These are phyloP conservation scores for Myotis davidii DNA, from an alignment of 2,113 vertebrate genomes.

Conservation along the genomic window DNA sequence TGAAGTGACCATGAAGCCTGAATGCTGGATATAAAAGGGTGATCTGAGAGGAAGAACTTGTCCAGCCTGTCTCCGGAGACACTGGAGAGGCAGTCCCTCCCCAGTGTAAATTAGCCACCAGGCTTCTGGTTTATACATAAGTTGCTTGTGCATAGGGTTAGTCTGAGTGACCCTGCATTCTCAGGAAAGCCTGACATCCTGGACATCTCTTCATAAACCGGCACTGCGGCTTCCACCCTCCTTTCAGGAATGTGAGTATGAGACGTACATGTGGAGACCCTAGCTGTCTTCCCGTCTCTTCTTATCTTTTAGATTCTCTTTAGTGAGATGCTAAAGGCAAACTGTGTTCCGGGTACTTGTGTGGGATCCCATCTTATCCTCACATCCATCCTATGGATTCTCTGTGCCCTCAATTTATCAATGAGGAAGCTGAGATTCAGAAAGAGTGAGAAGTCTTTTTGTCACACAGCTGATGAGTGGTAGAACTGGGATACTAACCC, in stretches of 20 bases:
- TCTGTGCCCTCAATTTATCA: background rate
- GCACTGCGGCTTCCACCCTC: background rate
- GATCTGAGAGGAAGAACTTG: background rate
- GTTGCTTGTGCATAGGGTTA: background rate
- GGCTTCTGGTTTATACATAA: background rate
- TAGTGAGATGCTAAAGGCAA: background rate
- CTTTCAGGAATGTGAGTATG: background rate
- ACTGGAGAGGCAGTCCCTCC: background rate
- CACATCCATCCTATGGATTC: background rate
- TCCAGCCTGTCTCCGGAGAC: background rate
- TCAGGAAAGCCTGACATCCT: background rate
- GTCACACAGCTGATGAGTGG: background rate
- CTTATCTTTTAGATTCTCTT: background rate
- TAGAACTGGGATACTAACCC: background rate
- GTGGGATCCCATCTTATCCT: background rate
- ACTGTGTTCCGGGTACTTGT: background rate
- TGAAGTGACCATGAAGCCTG: background rate
- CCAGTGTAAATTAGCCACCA: background rate
- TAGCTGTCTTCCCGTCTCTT: background rate
- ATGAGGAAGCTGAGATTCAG: background rate
- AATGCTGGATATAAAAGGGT: background rate
- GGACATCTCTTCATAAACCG: background rate
- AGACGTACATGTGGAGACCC: background rate
- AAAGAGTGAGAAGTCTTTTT: background rate
- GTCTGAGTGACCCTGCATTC: background rate